Percentiles rank a stretch among this genome's conserved stretches.
These are phyloP conservation scores for Leuciscus idus DNA, from an alignment of 2,113 vertebrate species.

Conservation along the genomic window DNA sequence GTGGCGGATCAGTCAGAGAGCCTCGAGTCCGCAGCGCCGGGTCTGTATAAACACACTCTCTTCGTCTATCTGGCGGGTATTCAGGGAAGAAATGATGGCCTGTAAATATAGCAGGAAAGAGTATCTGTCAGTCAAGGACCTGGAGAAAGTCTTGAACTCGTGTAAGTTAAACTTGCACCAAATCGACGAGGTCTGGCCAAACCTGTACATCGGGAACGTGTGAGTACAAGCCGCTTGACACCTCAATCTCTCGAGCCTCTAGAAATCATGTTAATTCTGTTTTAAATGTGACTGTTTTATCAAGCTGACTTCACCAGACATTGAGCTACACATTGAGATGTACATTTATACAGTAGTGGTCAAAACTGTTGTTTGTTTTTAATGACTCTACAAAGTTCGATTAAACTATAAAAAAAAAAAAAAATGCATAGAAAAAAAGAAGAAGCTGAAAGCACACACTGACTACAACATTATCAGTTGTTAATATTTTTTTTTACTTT, in stretches of 20 bases:
- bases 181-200: constrained; percentile 80
- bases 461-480: no score
- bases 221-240: constrained; percentile 67
- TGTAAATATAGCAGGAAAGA: constrained; percentile 66
- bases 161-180: constrained; percentile 78
- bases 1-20: constrained; percentile 62
- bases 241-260: neutral
- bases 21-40: neutral
- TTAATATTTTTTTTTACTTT: no score
- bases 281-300: neutral
- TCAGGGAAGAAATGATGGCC: constrained; percentile 67
- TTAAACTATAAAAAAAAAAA: no score
- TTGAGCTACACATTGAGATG: neutral
- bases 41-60: constrained; percentile 28
- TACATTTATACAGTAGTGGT: neutral
- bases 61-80: constrained; percentile 30
- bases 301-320: neutral
- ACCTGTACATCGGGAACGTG: constrained; percentile 78
- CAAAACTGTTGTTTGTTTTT: no score
- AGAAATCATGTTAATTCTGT: neutral
- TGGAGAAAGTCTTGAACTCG: constrained; percentile 78
- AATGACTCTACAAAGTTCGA: no score
- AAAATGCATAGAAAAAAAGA: no score
- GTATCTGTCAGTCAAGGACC: constrained; percentile 77
- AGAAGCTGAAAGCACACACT: no score